phyloP scores from a whole-genome alignment of 2,888 invertebrate genomes.

The Alcis repandata region DNA sequence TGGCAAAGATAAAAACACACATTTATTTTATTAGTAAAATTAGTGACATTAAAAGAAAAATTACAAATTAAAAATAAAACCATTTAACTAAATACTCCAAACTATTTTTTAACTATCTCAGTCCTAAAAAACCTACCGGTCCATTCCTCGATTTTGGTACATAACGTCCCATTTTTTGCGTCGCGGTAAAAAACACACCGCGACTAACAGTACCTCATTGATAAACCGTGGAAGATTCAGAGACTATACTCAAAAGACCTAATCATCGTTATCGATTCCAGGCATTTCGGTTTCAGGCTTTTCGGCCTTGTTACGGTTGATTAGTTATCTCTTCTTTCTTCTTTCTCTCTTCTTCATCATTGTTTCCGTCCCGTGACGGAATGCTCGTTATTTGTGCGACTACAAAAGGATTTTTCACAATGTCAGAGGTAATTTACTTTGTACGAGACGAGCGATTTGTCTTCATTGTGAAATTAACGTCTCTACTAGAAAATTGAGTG shows the following conservation, averaged over 20 bases:
- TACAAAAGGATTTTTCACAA: slow-evolving; percentile 29
- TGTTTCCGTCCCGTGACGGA: slow-evolving; percentile 23
- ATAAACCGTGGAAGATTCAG: not conserved
- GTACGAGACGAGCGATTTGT: slow-evolving; percentile 27
- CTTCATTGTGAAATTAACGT: slow-evolving; percentile 7
- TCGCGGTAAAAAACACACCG: too few species aligned
- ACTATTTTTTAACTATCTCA: too few species aligned
- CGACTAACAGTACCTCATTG: too few species aligned
- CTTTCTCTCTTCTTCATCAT: too few species aligned
- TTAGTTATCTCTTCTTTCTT: slow-evolving; percentile 26
- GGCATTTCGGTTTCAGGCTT: not conserved
- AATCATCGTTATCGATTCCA: slow-evolving; percentile 18
- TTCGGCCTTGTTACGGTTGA: slow-evolving; percentile 20
- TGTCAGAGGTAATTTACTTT: slow-evolving; percentile 31
- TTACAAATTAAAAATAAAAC: too few species aligned
- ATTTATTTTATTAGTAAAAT: too few species aligned
- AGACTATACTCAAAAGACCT: not conserved
- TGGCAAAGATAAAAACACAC: too few species aligned
- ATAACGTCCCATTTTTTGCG: too few species aligned
- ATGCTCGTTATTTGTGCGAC: slow-evolving; percentile 29
- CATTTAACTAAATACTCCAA: too few species aligned
- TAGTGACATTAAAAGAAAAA: too few species aligned
- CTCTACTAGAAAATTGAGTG: not conserved
- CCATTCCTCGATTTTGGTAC: too few species aligned
- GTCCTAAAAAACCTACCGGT: too few species aligned